phyloP scores from a whole-genome alignment of 2,113 vertebrate genomes.

The Phoenicopterus ruber region DNA sequence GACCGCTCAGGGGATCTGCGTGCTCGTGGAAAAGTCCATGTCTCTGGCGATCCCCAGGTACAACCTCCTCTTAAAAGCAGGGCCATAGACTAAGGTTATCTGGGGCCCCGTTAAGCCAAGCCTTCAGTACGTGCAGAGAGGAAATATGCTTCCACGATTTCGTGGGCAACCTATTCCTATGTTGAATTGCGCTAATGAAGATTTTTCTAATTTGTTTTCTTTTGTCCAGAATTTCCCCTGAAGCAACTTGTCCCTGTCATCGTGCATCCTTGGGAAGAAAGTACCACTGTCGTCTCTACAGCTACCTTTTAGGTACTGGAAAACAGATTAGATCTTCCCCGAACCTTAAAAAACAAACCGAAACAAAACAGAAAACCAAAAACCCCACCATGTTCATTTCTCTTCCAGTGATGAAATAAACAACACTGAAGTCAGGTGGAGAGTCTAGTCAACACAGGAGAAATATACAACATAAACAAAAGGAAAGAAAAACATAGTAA shows the following conservation, averaged over 20 bases:
- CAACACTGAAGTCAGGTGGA: background rate
- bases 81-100: background rate
- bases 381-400: background rate
- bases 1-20: fast-evolving
- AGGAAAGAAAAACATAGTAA: background rate
- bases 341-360: background rate
- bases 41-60: background rate
- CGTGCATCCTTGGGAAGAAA: fast-evolving
- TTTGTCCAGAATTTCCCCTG: background rate
- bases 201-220: background rate
- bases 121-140: background rate
- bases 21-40: background rate
- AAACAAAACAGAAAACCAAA: too few relatives aligned
- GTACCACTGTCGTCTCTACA: fast-evolving
- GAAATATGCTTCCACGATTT: background rate
- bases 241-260: background rate
- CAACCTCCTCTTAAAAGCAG: background rate
- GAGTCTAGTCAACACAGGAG: background rate
- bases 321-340: background rate
- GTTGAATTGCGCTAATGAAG: background rate
- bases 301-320: background rate
- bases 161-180: fast-evolving
- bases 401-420: background rate
- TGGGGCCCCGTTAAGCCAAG: background rate
- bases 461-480: background rate